Evolutionary conservation across 2,888 invertebrate species (phyloP).

Genomic region (Latheticus oryzae): DNA sequence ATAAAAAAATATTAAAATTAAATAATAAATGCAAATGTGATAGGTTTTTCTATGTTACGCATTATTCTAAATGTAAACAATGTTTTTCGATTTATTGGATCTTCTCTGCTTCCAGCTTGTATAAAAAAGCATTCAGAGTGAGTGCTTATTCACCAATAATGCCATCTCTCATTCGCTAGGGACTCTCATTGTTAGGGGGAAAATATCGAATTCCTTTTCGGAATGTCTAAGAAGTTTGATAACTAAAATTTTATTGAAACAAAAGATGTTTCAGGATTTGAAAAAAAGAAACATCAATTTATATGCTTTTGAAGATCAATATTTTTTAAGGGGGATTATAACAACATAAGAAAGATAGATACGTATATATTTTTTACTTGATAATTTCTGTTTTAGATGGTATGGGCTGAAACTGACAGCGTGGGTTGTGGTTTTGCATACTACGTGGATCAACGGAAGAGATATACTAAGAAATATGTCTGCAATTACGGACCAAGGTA

Average conservation of each 20-base stretch:
- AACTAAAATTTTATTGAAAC: slow-evolving; percentile 28
- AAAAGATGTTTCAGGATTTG: slow-evolving; percentile 22
- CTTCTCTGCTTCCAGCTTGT: slow-evolving; percentile 4
- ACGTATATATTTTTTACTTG: no score
- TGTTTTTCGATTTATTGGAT: slow-evolving; percentile 6
- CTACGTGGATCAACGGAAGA: slow-evolving; percentile 78
- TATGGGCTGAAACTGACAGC: slow-evolving; percentile 87
- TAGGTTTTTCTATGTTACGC: no score
- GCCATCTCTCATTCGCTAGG: slow-evolving; percentile 30
- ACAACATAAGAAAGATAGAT: no score
- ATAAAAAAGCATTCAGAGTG: slow-evolving; percentile 20
- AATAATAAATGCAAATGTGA: no score
- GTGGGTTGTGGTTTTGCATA: slow-evolving; percentile 90
- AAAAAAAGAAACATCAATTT: slow-evolving; percentile 13
- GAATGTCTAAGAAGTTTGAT: slow-evolving; percentile 32
- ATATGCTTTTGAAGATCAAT: slow-evolving; percentile 9
- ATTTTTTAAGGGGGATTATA: no score
- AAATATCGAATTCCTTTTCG: slow-evolving; percentile 36
- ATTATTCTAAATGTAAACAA: no score
- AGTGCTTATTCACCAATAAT: slow-evolving; percentile 32
- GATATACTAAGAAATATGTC: slow-evolving; percentile 71
- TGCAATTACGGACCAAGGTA: slow-evolving; percentile 60
- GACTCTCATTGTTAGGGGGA: slow-evolving; percentile 34
- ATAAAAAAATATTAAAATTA: no score
- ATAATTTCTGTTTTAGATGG: slow-evolving; percentile 70